These are phyloP conservation scores for Synergus japonicus DNA, from an alignment of 2,888 invertebrate species.

Conservation along the genomic window DNA sequence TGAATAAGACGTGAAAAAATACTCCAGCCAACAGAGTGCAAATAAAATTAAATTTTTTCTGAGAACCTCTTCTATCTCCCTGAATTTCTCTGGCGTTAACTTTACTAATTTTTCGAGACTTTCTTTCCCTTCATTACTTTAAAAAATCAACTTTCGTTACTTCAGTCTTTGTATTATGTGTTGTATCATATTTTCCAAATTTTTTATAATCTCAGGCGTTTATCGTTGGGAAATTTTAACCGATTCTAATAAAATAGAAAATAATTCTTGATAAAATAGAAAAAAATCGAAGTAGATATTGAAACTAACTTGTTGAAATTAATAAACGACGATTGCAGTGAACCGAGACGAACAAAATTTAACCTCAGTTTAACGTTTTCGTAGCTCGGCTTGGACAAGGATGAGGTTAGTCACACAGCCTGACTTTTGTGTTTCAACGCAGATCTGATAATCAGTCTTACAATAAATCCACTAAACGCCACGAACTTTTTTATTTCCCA, in stretches of 20 bases:
- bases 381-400: constrained; percentile 96
- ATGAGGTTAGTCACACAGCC: constrained; percentile 84
- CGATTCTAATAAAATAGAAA: not conserved
- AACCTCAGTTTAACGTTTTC: constrained; percentile 80
- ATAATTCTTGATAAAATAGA: not conserved
- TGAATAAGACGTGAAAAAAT: constrained; percentile 17
- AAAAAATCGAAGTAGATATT: constrained; percentile 25
- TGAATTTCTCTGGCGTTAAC: constrained; percentile 6
- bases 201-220: not conserved
- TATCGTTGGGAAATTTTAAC: not conserved
- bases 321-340: constrained; percentile 32
- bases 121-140: not conserved
- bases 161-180: not conserved
- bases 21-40: not conserved
- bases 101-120: not conserved
- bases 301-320: not conserved
- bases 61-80: not conserved
- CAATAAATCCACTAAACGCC: constrained; percentile 57
- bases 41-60: constrained; percentile 1
- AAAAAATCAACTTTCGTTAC: constrained; percentile 30
- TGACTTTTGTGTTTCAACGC: constrained; percentile 67
- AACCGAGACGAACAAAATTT: constrained; percentile 66
- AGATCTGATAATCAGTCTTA: constrained; percentile 60
- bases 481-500: constrained; percentile 52
- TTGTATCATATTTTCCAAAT: not conserved